These are phyloP conservation scores for Falco cherrug DNA, from an alignment of 2,797 vertebrate species.

Conservation along the genomic window DNA sequence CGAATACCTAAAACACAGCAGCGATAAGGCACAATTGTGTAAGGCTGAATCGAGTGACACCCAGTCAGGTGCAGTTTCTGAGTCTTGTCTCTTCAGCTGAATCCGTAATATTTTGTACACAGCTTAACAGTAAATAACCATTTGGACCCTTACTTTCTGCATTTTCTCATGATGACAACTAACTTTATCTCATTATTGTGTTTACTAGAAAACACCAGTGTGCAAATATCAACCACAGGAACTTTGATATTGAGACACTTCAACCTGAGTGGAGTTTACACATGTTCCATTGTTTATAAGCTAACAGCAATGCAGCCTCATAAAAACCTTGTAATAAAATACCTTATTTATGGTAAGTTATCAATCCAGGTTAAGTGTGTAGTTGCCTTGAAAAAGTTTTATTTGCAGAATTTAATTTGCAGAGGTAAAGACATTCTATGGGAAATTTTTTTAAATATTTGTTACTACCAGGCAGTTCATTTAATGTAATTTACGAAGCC, in stretches of 20 bases:
- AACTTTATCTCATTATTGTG: background rate
- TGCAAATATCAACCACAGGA: constrained; percentile 64
- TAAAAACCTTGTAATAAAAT: constrained; percentile 58
- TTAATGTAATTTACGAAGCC: background rate
- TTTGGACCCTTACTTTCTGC: background rate
- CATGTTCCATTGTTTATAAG: constrained; percentile 66
- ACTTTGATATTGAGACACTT: constrained; percentile 67
- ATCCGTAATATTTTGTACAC: background rate
- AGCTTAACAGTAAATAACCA: background rate
- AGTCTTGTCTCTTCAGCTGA: background rate
- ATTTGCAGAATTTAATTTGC: background rate
- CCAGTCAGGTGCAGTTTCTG: background rate
- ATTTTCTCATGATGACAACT: background rate
- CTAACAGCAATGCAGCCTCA: constrained; percentile 25
- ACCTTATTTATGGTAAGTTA: constrained; percentile 59
- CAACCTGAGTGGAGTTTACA: constrained; percentile 57
- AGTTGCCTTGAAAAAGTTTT: background rate
- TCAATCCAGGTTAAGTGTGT: background rate
- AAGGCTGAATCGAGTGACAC: background rate
- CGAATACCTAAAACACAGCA: background rate
- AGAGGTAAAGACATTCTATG: background rate
- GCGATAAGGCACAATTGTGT: background rate
- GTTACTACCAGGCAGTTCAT: background rate
- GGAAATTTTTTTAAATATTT: background rate
- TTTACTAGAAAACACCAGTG: constrained; percentile 59